phyloP scores from a whole-genome alignment of 1,140 invertebrate genomes.

The Triops longicaudatus region DNA sequence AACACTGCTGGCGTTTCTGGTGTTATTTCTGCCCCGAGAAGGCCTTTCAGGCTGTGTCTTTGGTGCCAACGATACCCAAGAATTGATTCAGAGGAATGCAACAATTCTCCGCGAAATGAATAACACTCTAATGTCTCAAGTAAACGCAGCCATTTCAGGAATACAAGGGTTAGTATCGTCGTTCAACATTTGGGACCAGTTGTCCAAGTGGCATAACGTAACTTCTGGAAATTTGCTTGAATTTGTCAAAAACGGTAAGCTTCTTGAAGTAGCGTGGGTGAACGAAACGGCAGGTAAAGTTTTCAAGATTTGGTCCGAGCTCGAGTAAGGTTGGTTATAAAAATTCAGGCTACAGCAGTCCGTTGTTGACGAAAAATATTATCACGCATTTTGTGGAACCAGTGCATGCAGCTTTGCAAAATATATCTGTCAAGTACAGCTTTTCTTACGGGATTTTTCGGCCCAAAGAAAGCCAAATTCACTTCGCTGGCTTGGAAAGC shows the following conservation, averaged over 20 bases:
- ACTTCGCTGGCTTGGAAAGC: background rate
- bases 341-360: no score
- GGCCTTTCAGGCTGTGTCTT: background rate
- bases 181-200: background rate
- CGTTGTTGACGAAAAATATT: background rate
- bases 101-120: background rate
- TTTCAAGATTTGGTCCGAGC: background rate
- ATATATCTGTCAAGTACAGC: background rate
- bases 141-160: background rate
- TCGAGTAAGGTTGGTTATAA: no score
- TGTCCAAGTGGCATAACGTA: background rate
- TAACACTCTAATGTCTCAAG: background rate
- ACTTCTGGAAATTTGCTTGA: background rate
- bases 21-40: background rate
- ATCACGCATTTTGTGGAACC: background rate
- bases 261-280: background rate
- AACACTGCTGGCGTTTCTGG: background rate
- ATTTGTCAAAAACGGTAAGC: background rate
- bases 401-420: background rate
- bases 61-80: background rate
- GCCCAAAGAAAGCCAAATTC: background rate
- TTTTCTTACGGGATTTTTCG: background rate
- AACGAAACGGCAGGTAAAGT: background rate
- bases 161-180: no score
- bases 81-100: background rate